Base-by-base conservation (phyloP, 2,888 invertebrate genomes). In the Drosophila formosana region DNA sequence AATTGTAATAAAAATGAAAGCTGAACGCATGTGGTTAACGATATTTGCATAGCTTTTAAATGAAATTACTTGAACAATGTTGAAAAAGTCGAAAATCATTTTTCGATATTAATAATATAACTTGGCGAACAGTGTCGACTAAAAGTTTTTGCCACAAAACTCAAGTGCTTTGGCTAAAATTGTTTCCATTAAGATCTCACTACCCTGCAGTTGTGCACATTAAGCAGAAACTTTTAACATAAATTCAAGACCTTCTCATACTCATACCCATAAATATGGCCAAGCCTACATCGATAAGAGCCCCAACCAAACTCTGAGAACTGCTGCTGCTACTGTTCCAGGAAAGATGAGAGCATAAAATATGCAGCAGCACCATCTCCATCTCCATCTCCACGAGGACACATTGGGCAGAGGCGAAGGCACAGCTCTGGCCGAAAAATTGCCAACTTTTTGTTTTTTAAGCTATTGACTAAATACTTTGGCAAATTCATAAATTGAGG, bases 391-490 rank as follows among this genome's bases (percentile, higher is more conserved):
- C 68, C 80, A 66, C 58, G 28, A 71, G 67, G 43, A 49, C 13
- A n/a, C 39, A 39, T 39, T 39, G 39, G 39, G 7, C 39, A 18
- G 7, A 18, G 13, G 18, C 7, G 13, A 72, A 68, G 61, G 58
- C 52, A 45, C 18, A 37, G 28, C 28, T 30, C 28, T 56, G 46
- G 45, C 46, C 64, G 45, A 61, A 65, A 65, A 57, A 49, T 68
- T 68, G 53, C 47, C 46, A 74, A 63, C 64, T 78, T 77, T 64
- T 71, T 64, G 60, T 68, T 58, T 72, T 71, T 71, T 71, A 72
- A 78, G 88, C 84, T 85, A 88, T 85, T 82, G 88, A 85, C 88
- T 85, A 85, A 85, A 88, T 85, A 88, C 85, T 88, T 85, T 79
- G 81, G 71, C 79, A 82, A 85, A 85, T 88, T 85, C 88, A 85